Base-by-base conservation (phyloP, 2,888 invertebrate genomes). In the Athripsodes cinereus region DNA sequence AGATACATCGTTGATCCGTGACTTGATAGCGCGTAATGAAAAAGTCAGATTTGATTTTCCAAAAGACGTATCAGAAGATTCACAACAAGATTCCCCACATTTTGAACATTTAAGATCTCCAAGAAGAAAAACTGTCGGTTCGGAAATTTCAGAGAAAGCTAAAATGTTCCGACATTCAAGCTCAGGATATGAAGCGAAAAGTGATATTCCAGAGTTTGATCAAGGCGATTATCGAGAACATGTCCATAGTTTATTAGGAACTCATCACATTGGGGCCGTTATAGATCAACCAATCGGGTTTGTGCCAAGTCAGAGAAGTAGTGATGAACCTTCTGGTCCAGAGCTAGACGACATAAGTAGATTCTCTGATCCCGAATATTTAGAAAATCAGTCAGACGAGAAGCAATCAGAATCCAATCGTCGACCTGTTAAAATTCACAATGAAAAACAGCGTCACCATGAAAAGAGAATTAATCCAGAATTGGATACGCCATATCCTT, bases 191-290 rank as follows among this genome's bases (percentile, higher is more conserved):
- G 40, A 40, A 5, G 44, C 19, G 18, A 19, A 48, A 20, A 18
- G 13, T 5, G 19, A 20, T 26, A 40, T 59, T 34, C 56, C 63
- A 18, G 59, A 57, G 10, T 46, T 62, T 11, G 60, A 53, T 46
- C 55, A 58, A 10, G 62, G 60, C 34, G 62, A 64, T 40, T 35
- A 60, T 2, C 58, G 58, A 26, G 60, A 52, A 40, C 56, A 62
- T 2, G 48, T 58, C 1, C 60, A 59, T 26, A 56, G 53, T 40
- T 47, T 59, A 18, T 48, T 62, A 21, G 61, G 51, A 40, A 35
- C 67, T 49, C 76, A 78, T 64, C 76, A 76, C 1, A 78, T 79
- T 57, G 79, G 79, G 21, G 76, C 79, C 22, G 78, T 79, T 1
- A 70, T 77, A 53, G 79, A 79, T 64, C 73, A 75, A 22, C 55